Evolutionary conservation across 2,888 invertebrate genomes (phyloP).

Genomic region (Calameuta pallipes): DNA sequence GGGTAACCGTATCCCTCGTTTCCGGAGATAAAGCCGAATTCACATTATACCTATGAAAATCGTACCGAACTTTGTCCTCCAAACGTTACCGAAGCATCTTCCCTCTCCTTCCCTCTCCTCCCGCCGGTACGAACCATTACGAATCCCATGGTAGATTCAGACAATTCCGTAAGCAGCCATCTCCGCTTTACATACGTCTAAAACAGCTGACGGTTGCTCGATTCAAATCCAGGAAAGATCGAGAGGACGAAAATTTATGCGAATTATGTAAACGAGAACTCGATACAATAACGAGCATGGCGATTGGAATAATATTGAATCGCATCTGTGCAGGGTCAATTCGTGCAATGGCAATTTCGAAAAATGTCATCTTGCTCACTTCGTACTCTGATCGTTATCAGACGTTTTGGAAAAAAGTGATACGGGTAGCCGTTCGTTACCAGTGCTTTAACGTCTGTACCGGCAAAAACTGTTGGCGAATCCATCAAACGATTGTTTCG

Average conservation of each 20-base stretch:
- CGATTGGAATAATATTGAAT: too few relatives aligned
- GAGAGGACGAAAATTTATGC: not conserved
- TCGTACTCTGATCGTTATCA: not conserved
- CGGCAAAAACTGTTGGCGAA: constrained; percentile 4
- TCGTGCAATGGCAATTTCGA: not conserved
- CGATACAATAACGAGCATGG: not conserved
- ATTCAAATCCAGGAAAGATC: not conserved
- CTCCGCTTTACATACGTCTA: not conserved
- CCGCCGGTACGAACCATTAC: not conserved
- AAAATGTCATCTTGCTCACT: not conserved
- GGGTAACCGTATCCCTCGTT: constrained; percentile 28
- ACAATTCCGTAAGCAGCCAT: not conserved
- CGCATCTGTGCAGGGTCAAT: too few relatives aligned
- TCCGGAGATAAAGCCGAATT: constrained; percentile 22
- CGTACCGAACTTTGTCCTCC: not conserved
- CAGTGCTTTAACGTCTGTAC: not conserved
- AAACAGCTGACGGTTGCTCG: not conserved
- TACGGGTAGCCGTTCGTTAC: not conserved
- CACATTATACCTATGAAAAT: not conserved
- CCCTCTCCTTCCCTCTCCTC: not conserved
- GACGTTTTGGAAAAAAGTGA: not conserved
- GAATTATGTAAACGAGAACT: not conserved
- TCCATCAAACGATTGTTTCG: constrained; percentile 11
- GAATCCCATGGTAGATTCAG: not conserved
- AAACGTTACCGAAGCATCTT: not conserved